Evolutionary conservation across 2,113 vertebrate genomes (phyloP).

Genomic region (Austrofundulus limnaeus): DNA sequence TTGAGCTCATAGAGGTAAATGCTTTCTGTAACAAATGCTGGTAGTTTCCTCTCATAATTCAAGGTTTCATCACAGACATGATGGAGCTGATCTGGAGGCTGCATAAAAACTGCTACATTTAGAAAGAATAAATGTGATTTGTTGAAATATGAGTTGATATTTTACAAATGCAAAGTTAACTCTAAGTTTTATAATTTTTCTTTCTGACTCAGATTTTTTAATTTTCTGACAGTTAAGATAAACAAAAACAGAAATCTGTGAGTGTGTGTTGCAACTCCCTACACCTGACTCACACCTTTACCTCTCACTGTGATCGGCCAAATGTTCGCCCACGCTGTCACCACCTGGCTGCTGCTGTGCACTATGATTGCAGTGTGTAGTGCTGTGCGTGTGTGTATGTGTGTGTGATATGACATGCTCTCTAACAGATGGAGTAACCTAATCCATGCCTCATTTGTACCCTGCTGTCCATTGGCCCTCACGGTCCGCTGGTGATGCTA

Average conservation of each 20-base stretch:
- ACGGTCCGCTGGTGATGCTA: constrained; percentile 69
- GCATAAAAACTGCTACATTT: too few relatives aligned
- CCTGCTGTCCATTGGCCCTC: constrained; percentile 66
- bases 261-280: constrained; percentile 35
- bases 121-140: too few relatives aligned
- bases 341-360: constrained; percentile 64
- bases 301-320: constrained; percentile 45
- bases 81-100: too few relatives aligned
- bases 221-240: constrained; percentile 8
- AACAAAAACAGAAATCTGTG: constrained; percentile 34
- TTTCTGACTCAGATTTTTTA: background rate
- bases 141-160: too few relatives aligned
- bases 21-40: too few relatives aligned
- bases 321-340: constrained; percentile 61
- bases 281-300: constrained; percentile 61
- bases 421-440: constrained; percentile 77
- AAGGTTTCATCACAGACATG: too few relatives aligned
- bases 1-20: too few relatives aligned
- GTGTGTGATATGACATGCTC: constrained; percentile 28
- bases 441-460: constrained; percentile 73
- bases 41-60: too few relatives aligned
- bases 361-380: constrained; percentile 35
- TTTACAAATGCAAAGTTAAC: too few relatives aligned
- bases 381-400: constrained; percentile 19
- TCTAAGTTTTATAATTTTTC: background rate